These are phyloP conservation scores for Epiblema foenella DNA, from an alignment of 2,888 invertebrate species.

Conservation along the genomic window DNA sequence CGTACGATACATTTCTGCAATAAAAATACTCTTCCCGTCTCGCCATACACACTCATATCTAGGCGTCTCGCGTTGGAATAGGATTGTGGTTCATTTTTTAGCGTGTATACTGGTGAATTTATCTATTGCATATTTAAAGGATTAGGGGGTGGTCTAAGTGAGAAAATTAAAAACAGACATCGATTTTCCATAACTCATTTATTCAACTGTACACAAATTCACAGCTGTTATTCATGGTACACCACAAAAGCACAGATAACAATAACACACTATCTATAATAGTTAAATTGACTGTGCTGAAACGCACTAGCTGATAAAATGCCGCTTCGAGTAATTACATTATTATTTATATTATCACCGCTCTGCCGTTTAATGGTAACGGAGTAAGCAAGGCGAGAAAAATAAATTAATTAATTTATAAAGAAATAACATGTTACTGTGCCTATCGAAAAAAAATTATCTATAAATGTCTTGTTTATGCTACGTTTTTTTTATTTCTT, in stretches of 20 bases:
- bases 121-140: too few relatives aligned
- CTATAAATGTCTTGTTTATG: slow-evolving; percentile 80
- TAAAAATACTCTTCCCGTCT: too few relatives aligned
- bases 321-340: slow-evolving; percentile 59
- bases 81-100: too few relatives aligned
- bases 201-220: slow-evolving; percentile 83
- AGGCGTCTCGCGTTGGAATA: too few relatives aligned
- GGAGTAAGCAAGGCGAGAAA: slow-evolving; percentile 62
- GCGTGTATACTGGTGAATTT: too few relatives aligned
- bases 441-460: slow-evolving; percentile 80
- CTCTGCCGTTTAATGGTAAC: slow-evolving; percentile 53
- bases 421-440: slow-evolving; percentile 79
- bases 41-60: too few relatives aligned
- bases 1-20: too few relatives aligned
- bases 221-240: slow-evolving; percentile 73
- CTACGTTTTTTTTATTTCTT: slow-evolving; percentile 86
- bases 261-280: slow-evolving; percentile 58
- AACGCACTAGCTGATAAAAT: slow-evolving; percentile 58
- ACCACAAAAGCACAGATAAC: slow-evolving; percentile 74
- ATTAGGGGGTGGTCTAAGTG: too few relatives aligned
- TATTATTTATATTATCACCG: slow-evolving; percentile 54
- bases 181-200: slow-evolving; percentile 79
- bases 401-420: slow-evolving; percentile 83
- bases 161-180: slow-evolving; percentile 49
- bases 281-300: slow-evolving; percentile 68